Evolutionary conservation across 2,888 invertebrate species (phyloP), one percentile per base, ranked within the genome.

Genomic region (Clivina fossor): DNA sequence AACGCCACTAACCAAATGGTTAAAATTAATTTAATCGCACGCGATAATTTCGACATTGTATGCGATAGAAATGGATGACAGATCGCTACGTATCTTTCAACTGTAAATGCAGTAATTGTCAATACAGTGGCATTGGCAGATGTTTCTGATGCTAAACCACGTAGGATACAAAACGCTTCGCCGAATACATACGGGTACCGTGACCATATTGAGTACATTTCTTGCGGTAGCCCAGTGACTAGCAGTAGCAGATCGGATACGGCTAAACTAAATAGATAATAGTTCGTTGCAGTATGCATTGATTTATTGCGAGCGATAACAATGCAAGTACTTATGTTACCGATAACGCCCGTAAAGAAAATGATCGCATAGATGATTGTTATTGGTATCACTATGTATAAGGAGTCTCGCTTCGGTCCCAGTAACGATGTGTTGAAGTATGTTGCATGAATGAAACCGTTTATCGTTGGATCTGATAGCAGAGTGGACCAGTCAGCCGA

Each of bases 281-380:
- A 88, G 65, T 88, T 88, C 4, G 87, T 88, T 2, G 86, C 86
- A 16, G 87, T 86, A 64, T 90, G 90, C 90, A 93, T 90, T 61
- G 86, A 87, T 62, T 85, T 85, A 72, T 91, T 91, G 60, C 83
- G 80, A n/a, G 85, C 81, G 60, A 93, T 93, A n/a, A 93, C 92
- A 58, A 91, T 77, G 68, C 93, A 93, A 1, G 92, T 93, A 67
- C 86, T 84, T 38, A 88, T 79, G 70, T 93, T 93, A 3, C 93
- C 93, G 16, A 91, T 74, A 1, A 91, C 74, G 2, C 93, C 92
- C 5, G 84, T 86, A 3, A 91, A 65, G 65, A 93, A 88, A 64
- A 92, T 90, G 9, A 86, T 60, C 0, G 78, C 73, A 71, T 92
- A 93, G 51, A 88, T 77, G 16, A 86, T 74, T 0, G 89, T 90